These are phyloP conservation scores for Gnathonemus longibarbis DNA, from an alignment of 2,113 vertebrate genomes.

Conservation along the genomic window DNA sequence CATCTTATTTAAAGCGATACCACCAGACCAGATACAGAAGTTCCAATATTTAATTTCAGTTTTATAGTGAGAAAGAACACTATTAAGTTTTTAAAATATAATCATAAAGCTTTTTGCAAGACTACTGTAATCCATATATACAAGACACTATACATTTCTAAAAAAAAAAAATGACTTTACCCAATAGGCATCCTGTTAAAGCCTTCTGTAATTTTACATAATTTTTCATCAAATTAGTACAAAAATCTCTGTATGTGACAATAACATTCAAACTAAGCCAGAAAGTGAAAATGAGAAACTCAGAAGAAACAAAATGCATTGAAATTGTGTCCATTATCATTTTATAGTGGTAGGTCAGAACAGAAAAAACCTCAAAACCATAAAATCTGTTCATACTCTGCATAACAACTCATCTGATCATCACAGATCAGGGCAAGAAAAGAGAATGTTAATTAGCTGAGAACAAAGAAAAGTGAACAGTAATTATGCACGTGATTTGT, in stretches of 20 bases:
- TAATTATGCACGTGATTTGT: background rate
- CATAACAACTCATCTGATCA: background rate
- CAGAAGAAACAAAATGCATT: background rate
- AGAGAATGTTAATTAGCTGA: background rate
- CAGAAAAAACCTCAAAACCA: background rate
- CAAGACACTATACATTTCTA: background rate
- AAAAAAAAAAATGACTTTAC: background rate
- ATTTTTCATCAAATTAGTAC: background rate
- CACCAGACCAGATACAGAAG: background rate
- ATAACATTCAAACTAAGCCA: background rate
- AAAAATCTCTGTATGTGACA: background rate
- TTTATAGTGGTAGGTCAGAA: background rate
- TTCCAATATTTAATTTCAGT: background rate
- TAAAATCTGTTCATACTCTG: background rate
- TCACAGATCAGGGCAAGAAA: background rate
- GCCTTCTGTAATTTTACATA: background rate
- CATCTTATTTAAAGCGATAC: background rate
- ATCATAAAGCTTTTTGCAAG: background rate
- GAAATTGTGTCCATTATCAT: background rate
- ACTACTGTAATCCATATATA: background rate
- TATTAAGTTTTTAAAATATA: background rate
- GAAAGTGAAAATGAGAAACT: background rate
- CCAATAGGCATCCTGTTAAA: background rate
- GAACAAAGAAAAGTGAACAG: background rate
- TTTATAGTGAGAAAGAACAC: background rate